phyloP scores from a whole-genome alignment of 1,140 invertebrate genomes.

The Sarcophaga bullata region DNA sequence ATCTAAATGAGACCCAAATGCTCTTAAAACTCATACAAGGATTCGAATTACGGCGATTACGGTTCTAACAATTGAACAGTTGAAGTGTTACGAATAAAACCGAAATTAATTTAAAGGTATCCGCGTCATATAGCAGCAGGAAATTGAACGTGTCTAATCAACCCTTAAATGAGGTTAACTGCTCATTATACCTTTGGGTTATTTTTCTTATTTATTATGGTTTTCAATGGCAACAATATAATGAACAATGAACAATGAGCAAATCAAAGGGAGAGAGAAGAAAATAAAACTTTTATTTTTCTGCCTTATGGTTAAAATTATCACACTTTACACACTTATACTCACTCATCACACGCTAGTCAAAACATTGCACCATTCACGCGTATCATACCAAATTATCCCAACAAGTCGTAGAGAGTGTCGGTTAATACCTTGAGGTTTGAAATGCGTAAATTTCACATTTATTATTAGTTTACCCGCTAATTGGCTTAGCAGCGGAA shows the following conservation, averaged over 20 bases:
- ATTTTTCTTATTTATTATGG: conserved; percentile 18
- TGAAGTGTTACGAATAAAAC: conserved; percentile 7
- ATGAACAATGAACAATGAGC: conserved; percentile 15
- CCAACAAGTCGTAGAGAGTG: not conserved
- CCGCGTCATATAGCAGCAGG: not conserved
- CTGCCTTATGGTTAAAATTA: conserved; percentile 43
- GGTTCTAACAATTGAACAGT: not conserved
- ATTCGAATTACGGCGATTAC: not conserved
- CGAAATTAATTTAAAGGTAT: conserved; percentile 29
- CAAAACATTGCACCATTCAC: conserved; percentile 34
- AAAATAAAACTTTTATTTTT: conserved; percentile 22
- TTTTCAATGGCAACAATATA: not conserved
- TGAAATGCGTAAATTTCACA: conserved; percentile 58
- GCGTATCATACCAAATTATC: conserved; percentile 10
- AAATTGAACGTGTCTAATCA: conserved; percentile 59
- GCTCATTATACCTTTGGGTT: conserved; percentile 19
- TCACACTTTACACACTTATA: not conserved
- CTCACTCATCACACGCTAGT: not conserved
- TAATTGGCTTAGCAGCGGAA: conserved; percentile 64
- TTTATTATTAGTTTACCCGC: conserved; percentile 63
- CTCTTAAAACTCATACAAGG: not conserved
- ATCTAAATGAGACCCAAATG: conserved; percentile 23
- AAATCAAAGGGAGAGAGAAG: too few relatives aligned
- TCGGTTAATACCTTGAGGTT: conserved; percentile 31
- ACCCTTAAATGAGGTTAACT: conserved; percentile 61